Base-by-base conservation (phyloP, 2,113 vertebrate genomes). In the Halichoerus grypus region DNA sequence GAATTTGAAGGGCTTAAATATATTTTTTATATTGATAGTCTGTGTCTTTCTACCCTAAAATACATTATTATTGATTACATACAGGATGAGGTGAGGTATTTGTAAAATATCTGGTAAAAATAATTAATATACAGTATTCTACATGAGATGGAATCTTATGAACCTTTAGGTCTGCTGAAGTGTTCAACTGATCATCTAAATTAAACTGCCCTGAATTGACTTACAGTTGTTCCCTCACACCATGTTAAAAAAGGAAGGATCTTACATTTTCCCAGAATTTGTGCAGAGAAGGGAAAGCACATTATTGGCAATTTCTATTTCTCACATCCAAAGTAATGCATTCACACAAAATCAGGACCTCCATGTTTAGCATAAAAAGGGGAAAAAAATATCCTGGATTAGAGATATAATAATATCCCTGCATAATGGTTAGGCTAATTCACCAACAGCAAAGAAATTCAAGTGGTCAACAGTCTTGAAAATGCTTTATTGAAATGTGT, bases 401-500 rank as follows among this genome's bases (percentile, higher is more conserved):
- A 39, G 97, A 97, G 88, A 98, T 90, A 74, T 55, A 97, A 96
- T 72, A 63, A 95, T 76, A 63, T 93, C 72, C 97, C 94, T 57
- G 21, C 96, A 85, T 4, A 28, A 69, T 13, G 87, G n/a, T 94
- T 79, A 96, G 81, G 22, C 26, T 94, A 95, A 94, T 55, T 93
- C 65, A 97, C 46, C 84, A 97, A 98, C 98, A 94, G 76, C 97
- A 99, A 99, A 99, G 98, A 99, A 99, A 99, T 98, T 98, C 98
- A 98, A 99, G 97, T 98, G 98, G 98, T 97, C 98, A 99, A 99
- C 98, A 99, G 99, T 99, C 99, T 99, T 99, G 98, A 99, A 99
- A 99, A 99, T 98, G 99, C 98, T 99, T 99, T 99, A 99, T 99
- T 99, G 99, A 99, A 99, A 98, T 81, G 97, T 98, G 98, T 98